Evolutionary conservation across 2,113 vertebrate species (phyloP), one percentile per base, ranked within the genome.

Genomic region (Crotophaga sulcirostris): DNA sequence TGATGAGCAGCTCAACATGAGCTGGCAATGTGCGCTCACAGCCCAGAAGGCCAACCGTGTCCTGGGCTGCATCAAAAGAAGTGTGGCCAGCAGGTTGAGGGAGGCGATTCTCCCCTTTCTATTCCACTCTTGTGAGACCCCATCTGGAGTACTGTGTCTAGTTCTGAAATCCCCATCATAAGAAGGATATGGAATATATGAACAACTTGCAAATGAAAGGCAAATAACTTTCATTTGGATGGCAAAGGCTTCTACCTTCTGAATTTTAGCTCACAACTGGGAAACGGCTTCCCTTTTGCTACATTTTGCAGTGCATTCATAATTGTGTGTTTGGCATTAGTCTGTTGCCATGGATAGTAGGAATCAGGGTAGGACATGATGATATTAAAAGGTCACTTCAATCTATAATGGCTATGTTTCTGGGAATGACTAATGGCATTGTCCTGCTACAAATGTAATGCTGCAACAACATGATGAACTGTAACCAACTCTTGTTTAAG

Each of bases 351-450:
- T 92, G 90, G 94, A 78, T 81, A 78, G 92, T 17, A 64, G 52
- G 56, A 90, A 83, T 84, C 88, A 56, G 79, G 52, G n/a, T 86
- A 93, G 64, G 68, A 90, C 3, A 7, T 67, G 83, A 83, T 92
- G 94, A 96, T 88, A 89, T 82, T 92, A 88, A 95, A 96, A 94
- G 93, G 90, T 96, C 90, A 90, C 92, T 96, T 97, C 88, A 77
- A 72, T 86, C 82, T 90, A 76, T 96, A 95, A 96, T 88, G 68
- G 51, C 58, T 77, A 2, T 90, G 55, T 52, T 56, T 78, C 34
- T 88, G 60, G 34, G 67, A 92, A 93, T 90, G 93, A 96, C 85
- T 94, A 95, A 96, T 94, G 85, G 64, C 68, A 72, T 81, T 93
- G 75, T 54, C 70, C 69, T 75, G 55, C 44, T 95, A 77, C 95